phyloP scores from a whole-genome alignment of 92 coral and sea anemone genomes.

The Parazoanthus atlanticus region DNA sequence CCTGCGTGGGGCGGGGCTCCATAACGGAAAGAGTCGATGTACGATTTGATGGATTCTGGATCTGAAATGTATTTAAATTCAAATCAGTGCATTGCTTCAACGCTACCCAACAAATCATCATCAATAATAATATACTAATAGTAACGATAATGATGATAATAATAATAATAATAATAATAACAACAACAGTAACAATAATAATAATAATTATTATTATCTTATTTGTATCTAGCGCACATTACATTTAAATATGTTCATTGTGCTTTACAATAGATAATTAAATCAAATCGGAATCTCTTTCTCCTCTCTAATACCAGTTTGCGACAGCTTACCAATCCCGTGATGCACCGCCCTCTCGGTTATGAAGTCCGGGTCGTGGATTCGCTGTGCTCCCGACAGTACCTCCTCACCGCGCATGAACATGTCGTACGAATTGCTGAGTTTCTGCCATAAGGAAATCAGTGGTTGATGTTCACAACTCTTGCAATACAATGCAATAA shows the following conservation, averaged over 20 bases:
- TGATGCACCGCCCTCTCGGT: slow-evolving; percentile 90
- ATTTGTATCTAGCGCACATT: too few relatives aligned
- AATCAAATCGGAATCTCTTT: too few relatives aligned
- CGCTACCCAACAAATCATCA: too few relatives aligned
- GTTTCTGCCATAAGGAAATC: slow-evolving; percentile 50
- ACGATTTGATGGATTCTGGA: slow-evolving; percentile 88
- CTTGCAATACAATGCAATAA: neutral
- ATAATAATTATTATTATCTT: too few relatives aligned
- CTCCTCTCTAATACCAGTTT: neutral
- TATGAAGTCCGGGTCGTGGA: slow-evolving; percentile 87
- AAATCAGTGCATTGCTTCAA: neutral
- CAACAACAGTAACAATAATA: too few relatives aligned
- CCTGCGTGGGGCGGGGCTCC: slow-evolving; percentile 99
- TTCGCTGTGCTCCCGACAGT: slow-evolving; percentile 96
- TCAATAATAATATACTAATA: neutral
- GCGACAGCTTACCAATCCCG: slow-evolving; percentile 72
- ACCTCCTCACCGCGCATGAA: slow-evolving; percentile 99
- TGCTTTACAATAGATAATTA: too few relatives aligned
- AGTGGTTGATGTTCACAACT: neutral
- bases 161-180: neutral
- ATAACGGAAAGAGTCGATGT: slow-evolving; percentile 97
- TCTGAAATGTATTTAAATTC: slow-evolving; percentile 51
- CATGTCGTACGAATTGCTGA: slow-evolving; percentile 98
- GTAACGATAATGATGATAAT: too few relatives aligned
- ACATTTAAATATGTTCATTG: too few relatives aligned